Conservation (phyloP, 2,113 vertebrate genomes). For the Neomonachus schauinslandi region DNA sequence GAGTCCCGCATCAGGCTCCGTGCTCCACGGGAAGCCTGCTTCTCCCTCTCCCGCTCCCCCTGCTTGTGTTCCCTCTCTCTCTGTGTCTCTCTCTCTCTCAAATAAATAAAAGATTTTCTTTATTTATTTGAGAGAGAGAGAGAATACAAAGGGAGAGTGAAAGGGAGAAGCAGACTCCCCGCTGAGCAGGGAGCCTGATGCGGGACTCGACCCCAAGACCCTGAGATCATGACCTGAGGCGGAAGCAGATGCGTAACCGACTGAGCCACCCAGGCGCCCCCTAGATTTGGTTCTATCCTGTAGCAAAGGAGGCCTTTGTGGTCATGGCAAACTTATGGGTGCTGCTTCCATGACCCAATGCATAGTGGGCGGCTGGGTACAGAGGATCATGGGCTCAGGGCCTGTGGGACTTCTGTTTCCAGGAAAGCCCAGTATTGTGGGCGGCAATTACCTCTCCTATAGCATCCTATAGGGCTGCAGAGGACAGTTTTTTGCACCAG, state of each 20-base stretch:
- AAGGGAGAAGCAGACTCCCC: background rate
- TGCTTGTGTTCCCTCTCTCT: too few species aligned
- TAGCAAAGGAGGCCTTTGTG: background rate
- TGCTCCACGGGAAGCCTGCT: too few species aligned
- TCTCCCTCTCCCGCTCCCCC: too few species aligned
- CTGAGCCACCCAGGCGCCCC: background rate
- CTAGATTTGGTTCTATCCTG: background rate
- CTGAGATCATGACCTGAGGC: background rate
- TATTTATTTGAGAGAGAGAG: background rate
- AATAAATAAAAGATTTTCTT: background rate
- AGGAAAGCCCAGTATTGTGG: background rate
- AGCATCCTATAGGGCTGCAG: background rate
- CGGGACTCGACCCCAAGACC: background rate
- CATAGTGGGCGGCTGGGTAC: background rate
- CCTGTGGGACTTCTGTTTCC: background rate
- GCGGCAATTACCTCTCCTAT: background rate
- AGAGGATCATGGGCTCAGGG: background rate
- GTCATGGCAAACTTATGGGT: background rate
- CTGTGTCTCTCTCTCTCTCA: too few species aligned
- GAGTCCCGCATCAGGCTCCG: too few species aligned
- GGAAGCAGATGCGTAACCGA: background rate
- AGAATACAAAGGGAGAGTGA: background rate
- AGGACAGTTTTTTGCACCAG: background rate
- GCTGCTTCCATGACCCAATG: background rate
- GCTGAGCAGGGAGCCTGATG: background rate